Percentiles rank a stretch among this genome's conserved stretches.
Conservation (phyloP, 2,888 invertebrate genomes). For the Pristionchus japonicus region DNA sequence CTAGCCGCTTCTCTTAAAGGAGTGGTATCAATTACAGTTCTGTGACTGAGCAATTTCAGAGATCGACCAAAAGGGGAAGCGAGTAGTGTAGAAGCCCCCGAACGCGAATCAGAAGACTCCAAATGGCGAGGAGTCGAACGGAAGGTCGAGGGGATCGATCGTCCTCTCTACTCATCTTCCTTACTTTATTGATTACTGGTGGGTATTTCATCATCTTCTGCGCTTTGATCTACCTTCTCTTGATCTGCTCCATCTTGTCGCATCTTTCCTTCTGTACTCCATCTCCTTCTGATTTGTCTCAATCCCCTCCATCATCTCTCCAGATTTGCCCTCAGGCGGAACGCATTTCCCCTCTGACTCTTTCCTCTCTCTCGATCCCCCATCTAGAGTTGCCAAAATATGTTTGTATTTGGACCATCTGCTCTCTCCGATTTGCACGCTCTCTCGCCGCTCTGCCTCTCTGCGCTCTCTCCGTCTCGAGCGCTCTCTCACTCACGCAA, state of each 20-base stretch:
- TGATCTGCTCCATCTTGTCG: background rate
- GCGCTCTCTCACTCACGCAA: conserved; percentile 25
- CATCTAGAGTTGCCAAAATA: conserved; percentile 36
- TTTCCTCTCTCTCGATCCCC: conserved; percentile 13
- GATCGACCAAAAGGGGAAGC: background rate
- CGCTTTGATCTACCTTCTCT: background rate
- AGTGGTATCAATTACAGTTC: background rate
- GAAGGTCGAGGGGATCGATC: conserved; percentile 9
- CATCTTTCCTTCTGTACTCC: background rate
- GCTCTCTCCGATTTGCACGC: background rate
- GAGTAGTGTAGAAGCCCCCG: background rate
- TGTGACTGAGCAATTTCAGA: background rate
- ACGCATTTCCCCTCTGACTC: conserved; percentile 11
- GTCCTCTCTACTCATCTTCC: background rate
- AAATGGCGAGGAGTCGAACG: conserved; percentile 16
- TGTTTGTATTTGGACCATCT: conserved; percentile 23
- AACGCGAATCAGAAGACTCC: background rate
- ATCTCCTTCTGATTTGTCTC: background rate
- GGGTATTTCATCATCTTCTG: background rate
- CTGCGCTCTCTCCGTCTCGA: conserved; percentile 10
- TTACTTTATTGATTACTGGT: background rate
- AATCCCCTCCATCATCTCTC: conserved; percentile 17
- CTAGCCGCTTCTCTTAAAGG: background rate
- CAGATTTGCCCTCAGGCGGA: conserved; percentile 40
- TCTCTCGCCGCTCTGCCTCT: background rate